Evolutionary conservation across 2,113 vertebrate genomes (phyloP).

Genomic region (Sturnus vulgaris): DNA sequence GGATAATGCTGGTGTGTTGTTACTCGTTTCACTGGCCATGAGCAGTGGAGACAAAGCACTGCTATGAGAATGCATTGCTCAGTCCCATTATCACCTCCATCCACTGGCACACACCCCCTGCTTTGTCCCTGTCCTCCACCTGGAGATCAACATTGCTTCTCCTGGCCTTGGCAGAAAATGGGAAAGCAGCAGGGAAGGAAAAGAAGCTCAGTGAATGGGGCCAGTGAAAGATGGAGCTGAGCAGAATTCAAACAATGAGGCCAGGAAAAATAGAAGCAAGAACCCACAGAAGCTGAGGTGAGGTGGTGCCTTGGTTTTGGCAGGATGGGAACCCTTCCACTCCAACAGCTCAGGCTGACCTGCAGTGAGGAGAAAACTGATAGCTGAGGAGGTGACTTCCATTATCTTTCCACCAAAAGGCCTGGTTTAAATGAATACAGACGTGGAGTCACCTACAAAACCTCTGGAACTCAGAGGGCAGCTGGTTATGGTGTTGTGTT

Average conservation of each 20-base stretch:
- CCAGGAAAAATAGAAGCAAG: neutral
- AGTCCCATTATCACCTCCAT: neutral
- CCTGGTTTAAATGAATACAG: neutral
- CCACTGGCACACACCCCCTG: accelerated
- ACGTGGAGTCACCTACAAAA: neutral
- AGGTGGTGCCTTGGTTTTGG: neutral
- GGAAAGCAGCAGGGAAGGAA: neutral
- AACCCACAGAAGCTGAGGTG: neutral
- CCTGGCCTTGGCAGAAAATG: neutral
- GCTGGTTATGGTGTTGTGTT: neutral
- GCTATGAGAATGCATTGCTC: neutral
- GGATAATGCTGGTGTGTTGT: neutral
- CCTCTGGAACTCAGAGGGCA: accelerated
- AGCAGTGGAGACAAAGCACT: neutral
- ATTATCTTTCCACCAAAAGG: neutral
- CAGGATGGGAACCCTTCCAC: neutral
- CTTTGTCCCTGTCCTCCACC: neutral
- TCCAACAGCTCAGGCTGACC: neutral
- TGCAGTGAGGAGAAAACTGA: neutral
- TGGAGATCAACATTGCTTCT: neutral
- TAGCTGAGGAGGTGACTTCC: neutral
- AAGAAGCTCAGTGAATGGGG: neutral
- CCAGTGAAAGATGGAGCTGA: neutral
- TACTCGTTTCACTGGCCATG: neutral
- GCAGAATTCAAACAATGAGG: neutral